phyloP scores from a whole-genome alignment of 2,113 vertebrate species.

The Rhombomys opimus region DNA sequence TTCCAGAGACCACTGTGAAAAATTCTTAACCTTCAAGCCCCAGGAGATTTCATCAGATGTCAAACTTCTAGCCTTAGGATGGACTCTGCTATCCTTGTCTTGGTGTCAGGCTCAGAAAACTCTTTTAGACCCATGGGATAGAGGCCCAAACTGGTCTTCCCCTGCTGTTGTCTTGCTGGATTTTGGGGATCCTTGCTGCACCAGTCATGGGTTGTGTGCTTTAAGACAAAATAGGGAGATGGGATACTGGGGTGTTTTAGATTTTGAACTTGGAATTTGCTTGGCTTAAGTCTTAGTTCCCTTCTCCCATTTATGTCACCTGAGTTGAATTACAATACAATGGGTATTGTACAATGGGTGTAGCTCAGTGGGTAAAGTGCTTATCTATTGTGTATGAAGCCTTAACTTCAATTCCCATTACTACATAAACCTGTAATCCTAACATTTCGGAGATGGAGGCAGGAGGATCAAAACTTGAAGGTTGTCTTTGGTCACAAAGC shows the following conservation, averaged over 20 bases:
- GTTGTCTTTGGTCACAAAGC: background rate
- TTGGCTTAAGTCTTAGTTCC: background rate
- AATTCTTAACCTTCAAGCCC: background rate
- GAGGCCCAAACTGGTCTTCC: background rate
- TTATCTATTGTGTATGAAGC: background rate
- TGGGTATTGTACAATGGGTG: no score
- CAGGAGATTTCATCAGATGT: background rate
- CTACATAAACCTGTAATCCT: background rate
- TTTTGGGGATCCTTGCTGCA: background rate
- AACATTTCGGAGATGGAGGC: background rate
- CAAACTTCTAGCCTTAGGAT: background rate
- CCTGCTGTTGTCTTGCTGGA: background rate
- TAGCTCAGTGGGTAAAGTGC: background rate
- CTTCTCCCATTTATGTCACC: background rate
- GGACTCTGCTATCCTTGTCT: no score
- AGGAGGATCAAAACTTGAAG: background rate
- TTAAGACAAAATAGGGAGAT: background rate
- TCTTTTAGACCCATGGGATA: background rate
- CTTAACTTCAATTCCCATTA: background rate
- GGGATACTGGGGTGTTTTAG: rapidly evolving
- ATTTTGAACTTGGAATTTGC: background rate
- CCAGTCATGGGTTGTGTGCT: background rate
- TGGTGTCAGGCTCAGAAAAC: background rate
- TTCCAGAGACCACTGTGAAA: background rate
- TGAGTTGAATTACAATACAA: background rate